A percentile compares a stretch with the other conserved stretches of the same genome.
These are phyloP conservation scores for Zapornia atra DNA, from an alignment of 2,113 vertebrate genomes.

Conservation along the genomic window DNA sequence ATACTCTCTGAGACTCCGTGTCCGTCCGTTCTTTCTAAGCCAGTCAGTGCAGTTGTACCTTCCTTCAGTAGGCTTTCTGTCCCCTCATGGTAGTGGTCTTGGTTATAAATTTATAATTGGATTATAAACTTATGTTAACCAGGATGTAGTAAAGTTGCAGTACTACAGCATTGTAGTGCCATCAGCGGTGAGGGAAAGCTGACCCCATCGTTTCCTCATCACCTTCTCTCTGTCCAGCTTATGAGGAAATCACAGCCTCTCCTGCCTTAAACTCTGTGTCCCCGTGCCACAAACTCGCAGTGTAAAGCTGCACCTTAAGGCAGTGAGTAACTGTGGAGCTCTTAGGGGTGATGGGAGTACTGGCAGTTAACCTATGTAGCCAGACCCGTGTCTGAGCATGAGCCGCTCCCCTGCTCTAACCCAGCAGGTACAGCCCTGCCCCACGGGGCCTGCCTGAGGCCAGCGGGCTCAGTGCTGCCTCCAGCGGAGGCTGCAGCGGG, in stretches of 20 bases:
- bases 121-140: not conserved
- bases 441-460: not conserved
- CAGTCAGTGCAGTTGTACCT: not conserved
- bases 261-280: not conserved
- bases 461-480: accelerated
- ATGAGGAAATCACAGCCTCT: accelerated
- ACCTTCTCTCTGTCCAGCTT: not conserved
- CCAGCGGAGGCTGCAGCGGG: not conserved
- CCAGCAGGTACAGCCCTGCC: not conserved
- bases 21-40: not conserved
- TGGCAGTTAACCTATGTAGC: accelerated
- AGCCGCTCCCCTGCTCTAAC: not conserved
- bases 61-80: not conserved
- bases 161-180: not conserved
- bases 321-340: no score
- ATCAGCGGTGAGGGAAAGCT: not conserved
- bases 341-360: not conserved
- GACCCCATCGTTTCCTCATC: not conserved
- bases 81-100: accelerated
- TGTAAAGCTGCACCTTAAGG: not conserved
- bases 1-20: not conserved
- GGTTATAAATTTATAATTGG: not conserved
- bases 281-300: not conserved
- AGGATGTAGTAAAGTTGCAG: not conserved
- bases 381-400: not conserved